These are phyloP conservation scores for Cataglyphis hispanica DNA, from an alignment of 1,140 invertebrate species.

Conservation along the genomic window DNA sequence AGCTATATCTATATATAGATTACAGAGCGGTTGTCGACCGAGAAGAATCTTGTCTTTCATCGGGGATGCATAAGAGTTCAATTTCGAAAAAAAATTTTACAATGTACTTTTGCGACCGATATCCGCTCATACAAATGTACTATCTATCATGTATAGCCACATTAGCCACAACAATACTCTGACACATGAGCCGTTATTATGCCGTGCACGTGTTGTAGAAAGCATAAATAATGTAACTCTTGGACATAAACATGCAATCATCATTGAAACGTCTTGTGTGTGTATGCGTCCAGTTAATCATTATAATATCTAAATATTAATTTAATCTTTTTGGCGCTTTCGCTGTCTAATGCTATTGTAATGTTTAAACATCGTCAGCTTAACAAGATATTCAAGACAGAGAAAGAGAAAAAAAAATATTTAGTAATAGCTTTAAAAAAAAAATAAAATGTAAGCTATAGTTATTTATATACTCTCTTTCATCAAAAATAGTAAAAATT, in stretches of 20 bases:
- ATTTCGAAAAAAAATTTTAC: constrained; percentile 60
- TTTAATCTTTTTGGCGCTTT: constrained; percentile 22
- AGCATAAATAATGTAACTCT: constrained; percentile 27
- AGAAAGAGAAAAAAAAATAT: background rate
- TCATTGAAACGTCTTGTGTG: constrained; percentile 8
- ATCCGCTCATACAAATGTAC: background rate
- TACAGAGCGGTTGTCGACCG: constrained; percentile 72
- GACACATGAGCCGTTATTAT: background rate
- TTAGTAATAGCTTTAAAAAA: background rate
- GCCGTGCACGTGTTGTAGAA: constrained; percentile 9
- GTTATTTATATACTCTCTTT: background rate
- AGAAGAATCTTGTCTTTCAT: constrained; percentile 72
- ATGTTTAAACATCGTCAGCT: background rate
- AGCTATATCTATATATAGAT: constrained; percentile 76
- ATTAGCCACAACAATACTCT: background rate
- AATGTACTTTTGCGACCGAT: constrained; percentile 36
- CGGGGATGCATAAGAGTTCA: constrained; percentile 53
- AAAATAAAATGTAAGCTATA: background rate
- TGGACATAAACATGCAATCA: background rate
- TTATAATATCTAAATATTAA: background rate
- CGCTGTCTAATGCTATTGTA: background rate
- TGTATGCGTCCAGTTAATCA: constrained; percentile 20
- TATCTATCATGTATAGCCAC: background rate
- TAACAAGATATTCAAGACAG: background rate
- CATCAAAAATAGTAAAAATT: background rate